phyloP scores from a whole-genome alignment of 2,888 invertebrate genomes.

The Leptinotarsa rubiginosa region DNA sequence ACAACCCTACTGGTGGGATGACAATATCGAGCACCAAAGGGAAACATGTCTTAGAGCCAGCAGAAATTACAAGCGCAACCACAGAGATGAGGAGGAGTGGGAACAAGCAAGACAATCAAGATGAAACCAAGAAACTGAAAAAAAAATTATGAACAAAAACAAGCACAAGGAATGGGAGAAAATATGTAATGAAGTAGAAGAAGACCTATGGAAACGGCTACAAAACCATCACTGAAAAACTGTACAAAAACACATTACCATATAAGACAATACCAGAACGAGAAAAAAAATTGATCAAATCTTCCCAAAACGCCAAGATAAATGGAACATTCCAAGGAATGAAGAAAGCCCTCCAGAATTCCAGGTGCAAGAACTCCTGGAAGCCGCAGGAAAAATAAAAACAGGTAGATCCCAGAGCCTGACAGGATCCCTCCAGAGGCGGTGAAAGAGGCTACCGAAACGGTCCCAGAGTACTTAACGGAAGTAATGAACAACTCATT shows the following conservation, averaged over 20 bases:
- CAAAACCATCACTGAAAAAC: not conserved
- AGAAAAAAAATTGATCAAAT: not conserved
- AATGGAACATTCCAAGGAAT: no score
- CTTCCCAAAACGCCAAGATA: no score
- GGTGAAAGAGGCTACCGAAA: not conserved
- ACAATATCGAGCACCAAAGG: not conserved
- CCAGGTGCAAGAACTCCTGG: not conserved
- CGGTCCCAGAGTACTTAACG: not conserved
- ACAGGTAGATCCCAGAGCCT: not conserved
- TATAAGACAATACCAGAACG: not conserved
- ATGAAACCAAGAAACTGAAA: not conserved
- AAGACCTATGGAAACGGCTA: not conserved
- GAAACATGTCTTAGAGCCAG: not conserved
- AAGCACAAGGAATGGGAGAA: not conserved
- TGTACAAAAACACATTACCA: not conserved
- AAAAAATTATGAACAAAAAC: not conserved
- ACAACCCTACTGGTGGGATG: not conserved
- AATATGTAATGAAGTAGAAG: not conserved
- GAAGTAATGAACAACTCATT: not conserved
- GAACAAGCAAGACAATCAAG: not conserved
- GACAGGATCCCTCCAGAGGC: not conserved
- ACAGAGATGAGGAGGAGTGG: not conserved
- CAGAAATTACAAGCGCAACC: not conserved
- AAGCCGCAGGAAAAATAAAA: not conserved
- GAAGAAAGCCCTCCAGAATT: not conserved